phyloP scores from a whole-genome alignment of 2,797 vertebrate species.

The Decapterus maruadsi region DNA sequence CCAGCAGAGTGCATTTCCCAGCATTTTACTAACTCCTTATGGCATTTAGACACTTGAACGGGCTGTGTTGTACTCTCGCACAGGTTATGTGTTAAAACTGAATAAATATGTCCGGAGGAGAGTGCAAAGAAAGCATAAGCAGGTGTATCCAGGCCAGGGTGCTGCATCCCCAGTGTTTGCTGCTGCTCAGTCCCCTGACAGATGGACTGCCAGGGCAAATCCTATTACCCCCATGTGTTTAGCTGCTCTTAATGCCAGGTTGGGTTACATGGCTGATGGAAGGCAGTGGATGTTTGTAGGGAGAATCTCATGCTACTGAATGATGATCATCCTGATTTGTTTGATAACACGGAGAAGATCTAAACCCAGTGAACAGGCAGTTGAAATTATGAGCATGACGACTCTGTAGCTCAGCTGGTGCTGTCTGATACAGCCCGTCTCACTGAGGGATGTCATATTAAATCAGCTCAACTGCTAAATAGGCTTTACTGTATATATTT shows the following conservation, averaged over 20 bases:
- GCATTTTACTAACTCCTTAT: slow-evolving; percentile 44
- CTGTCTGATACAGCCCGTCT: slow-evolving; percentile 20
- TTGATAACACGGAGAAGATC: slow-evolving; percentile 58
- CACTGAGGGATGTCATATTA: slow-evolving; percentile 26
- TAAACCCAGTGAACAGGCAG: slow-evolving; percentile 36
- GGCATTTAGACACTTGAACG: slow-evolving; percentile 56
- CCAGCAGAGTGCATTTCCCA: slow-evolving; percentile 20
- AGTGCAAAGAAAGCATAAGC: slow-evolving; percentile 62
- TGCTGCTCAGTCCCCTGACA: slow-evolving; percentile 76
- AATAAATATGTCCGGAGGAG: slow-evolving; percentile 62
- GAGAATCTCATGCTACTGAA: slow-evolving; percentile 58
- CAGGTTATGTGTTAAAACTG: slow-evolving; percentile 52
- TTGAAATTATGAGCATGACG: slow-evolving; percentile 31
- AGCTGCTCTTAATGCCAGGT: slow-evolving; percentile 77
- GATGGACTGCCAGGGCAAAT: slow-evolving; percentile 83
- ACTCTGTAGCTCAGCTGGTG: slow-evolving; percentile 30
- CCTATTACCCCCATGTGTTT: slow-evolving; percentile 82
- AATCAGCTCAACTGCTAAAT: slow-evolving; percentile 36
- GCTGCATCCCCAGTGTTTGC: slow-evolving; percentile 67
- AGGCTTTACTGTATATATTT: slow-evolving; percentile 44
- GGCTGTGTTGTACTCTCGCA: slow-evolving; percentile 36
- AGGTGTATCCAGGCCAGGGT: slow-evolving; percentile 71
- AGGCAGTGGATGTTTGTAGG: slow-evolving; percentile 59
- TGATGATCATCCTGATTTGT: slow-evolving; percentile 64
- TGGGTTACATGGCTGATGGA: slow-evolving; percentile 71